phyloP scores from a whole-genome alignment of 2,888 invertebrate species.

The Drosophila stalkeri region DNA sequence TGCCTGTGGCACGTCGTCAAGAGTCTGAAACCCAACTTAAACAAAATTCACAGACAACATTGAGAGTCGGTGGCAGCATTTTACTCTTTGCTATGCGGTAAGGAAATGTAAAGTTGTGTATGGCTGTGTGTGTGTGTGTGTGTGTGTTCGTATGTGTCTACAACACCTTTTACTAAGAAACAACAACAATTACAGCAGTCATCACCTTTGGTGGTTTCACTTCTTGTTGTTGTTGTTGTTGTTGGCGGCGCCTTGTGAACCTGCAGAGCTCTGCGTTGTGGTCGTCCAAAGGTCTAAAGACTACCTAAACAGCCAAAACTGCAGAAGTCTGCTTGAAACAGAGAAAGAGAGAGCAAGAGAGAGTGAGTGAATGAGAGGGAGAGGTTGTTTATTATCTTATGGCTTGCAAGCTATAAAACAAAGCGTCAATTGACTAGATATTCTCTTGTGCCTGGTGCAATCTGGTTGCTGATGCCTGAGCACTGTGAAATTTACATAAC shows the following conservation, averaged over 20 bases:
- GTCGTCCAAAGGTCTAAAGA: slow-evolving; percentile 56
- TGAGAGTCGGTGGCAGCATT: slow-evolving; percentile 46
- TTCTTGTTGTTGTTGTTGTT: slow-evolving; percentile 45
- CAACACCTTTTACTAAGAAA: slow-evolving; percentile 80
- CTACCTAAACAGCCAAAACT: slow-evolving; percentile 76
- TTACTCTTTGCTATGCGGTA: slow-evolving; percentile 56
- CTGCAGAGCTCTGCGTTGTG: slow-evolving; percentile 49
- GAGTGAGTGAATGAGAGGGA: neutral
- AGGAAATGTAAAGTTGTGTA: slow-evolving; percentile 55
- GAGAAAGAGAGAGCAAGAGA: neutral
- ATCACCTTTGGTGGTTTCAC: slow-evolving; percentile 79
- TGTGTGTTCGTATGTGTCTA: slow-evolving; percentile 50
- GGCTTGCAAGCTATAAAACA: slow-evolving; percentile 76
- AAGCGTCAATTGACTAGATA: slow-evolving; percentile 78
- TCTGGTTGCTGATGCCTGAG: slow-evolving; percentile 30
- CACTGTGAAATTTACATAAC: slow-evolving; percentile 60
- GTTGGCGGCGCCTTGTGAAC: slow-evolving; percentile 74
- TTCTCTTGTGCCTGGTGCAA: slow-evolving; percentile 57
- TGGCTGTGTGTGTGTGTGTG: slow-evolving; percentile 16
- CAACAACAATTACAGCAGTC: slow-evolving; percentile 80
- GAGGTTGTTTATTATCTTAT: slow-evolving; percentile 75
- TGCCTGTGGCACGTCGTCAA: slow-evolving; percentile 44
- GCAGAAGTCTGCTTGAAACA: slow-evolving; percentile 34
- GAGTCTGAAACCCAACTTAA: slow-evolving; percentile 51
- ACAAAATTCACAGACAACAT: slow-evolving; percentile 57